Conservation (phyloP, 2,113 vertebrate genomes). For the Lonchura striata region DNA sequence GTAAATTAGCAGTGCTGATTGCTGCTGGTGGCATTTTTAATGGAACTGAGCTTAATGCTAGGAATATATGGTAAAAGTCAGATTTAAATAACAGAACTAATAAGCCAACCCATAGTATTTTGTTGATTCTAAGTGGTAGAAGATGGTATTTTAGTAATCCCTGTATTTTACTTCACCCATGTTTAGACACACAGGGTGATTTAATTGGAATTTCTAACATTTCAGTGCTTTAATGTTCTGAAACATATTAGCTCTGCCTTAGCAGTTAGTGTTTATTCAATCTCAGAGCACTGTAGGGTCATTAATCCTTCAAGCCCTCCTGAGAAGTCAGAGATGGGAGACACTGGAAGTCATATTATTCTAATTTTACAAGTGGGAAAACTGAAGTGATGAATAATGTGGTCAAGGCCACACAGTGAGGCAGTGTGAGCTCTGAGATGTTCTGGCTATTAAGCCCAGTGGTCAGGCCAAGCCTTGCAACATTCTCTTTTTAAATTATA, state of each 20-base stretch:
- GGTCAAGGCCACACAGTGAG: background rate
- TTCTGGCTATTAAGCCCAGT: background rate
- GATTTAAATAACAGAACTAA: background rate
- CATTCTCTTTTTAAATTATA: background rate
- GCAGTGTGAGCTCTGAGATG: background rate
- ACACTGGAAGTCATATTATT: background rate
- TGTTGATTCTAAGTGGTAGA: background rate
- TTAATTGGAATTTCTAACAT: background rate
- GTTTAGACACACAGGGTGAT: background rate
- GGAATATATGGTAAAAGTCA: background rate
- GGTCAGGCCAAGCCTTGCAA: background rate
- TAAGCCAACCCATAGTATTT: background rate
- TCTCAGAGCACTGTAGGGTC: background rate
- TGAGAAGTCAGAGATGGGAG: background rate
- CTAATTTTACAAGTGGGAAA: background rate
- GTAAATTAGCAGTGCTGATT: background rate
- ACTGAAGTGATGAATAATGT: background rate
- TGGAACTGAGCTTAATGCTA: background rate
- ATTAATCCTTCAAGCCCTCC: constrained; percentile 1
- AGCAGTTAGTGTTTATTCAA: background rate
- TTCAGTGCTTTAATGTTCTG: background rate
- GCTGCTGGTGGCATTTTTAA: background rate
- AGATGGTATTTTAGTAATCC: background rate
- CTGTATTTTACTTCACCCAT: background rate
- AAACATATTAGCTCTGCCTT: background rate